Base-by-base conservation (phyloP, 2,888 invertebrate species). In the Adelphocoris suturalis region DNA sequence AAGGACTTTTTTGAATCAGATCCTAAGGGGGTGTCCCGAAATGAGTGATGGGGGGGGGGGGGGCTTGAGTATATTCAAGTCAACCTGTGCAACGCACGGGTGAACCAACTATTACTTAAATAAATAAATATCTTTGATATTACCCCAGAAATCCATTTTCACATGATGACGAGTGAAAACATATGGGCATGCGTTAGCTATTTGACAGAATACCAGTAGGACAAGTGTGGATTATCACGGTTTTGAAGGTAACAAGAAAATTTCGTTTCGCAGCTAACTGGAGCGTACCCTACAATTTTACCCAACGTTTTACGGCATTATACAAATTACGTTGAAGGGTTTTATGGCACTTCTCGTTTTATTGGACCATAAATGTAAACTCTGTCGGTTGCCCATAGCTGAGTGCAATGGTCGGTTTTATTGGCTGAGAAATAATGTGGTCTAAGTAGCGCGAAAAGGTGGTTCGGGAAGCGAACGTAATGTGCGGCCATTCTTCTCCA, bases 301-400 rank as follows among this genome's bases (percentile, higher is more conserved):
- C 68, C 11, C 68, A 68, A 52, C 52, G 82, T 82, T 48, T 52
- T 23, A 52, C 52, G 7, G 52, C 52, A 68, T 14, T 57, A 57
- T 68, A 52, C 82, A 82, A 82, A 82, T 82, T 82, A 48, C 82
- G 47, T 82, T 82, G 82, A 52, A 82, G 82, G 46, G 48, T 52
- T 47, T 82, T 82, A 52, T 52, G 82, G 47, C 82, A 52, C 82
- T 52, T 82, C 82, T 19, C 27, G 82, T 47, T 82, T 82, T 82
- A 82, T 82, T 52, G 82, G 23, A 48, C 82, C 82, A 82, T 82
- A 52, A 82, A 52, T 82, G 27, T 46, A 27, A 52, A 82, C 48
- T 82, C 48, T 82, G 82, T 81, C 47, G 81, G 81, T 81, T 47
- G n/a, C 16, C 82, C 52, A 68, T 27, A 82, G 82, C 27, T 47